Evolutionary conservation across 2,113 vertebrate species (phyloP).

Genomic region (Asarcornis scutulata): DNA sequence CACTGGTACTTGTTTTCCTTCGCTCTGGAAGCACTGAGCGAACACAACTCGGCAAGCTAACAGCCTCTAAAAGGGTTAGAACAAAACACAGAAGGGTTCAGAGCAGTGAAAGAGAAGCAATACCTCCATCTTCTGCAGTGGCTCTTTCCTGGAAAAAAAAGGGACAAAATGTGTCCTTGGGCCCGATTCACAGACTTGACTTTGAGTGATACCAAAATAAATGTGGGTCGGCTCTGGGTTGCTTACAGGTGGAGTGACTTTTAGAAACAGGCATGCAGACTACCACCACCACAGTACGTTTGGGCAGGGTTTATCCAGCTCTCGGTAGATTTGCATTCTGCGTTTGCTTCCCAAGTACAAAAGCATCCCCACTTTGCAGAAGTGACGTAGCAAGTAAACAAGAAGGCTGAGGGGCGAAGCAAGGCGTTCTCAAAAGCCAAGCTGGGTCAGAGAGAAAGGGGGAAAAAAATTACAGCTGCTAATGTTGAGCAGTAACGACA

Average conservation of each 20-base stretch:
- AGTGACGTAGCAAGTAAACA: neutral
- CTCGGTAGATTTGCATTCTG: neutral
- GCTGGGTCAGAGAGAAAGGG: neutral
- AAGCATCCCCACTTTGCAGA: neutral
- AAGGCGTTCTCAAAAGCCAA: neutral
- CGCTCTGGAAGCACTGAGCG: constrained; percentile 5
- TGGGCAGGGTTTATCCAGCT: constrained; percentile 3
- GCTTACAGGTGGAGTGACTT: neutral
- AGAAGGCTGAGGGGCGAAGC: constrained; percentile 2
- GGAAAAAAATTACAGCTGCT: neutral
- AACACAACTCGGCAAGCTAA: constrained; percentile 52
- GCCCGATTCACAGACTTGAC: neutral
- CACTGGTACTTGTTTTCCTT: neutral
- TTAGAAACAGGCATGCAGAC: neutral
- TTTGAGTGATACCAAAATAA: constrained; percentile 12
- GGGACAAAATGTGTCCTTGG: neutral
- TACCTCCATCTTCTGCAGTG: neutral
- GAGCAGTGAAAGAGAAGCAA: neutral
- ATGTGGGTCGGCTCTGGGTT: neutral
- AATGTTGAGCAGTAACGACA: neutral
- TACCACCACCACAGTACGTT: neutral
- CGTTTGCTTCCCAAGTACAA: constrained; percentile 1
- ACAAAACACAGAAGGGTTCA: constrained; percentile 49
- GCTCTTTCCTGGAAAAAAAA: neutral
- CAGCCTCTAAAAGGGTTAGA: constrained; percentile 56